A percentile compares a stretch with the other conserved stretches of the same genome.
phyloP scores from a whole-genome alignment of 2,797 vertebrate species.

The Halcyon chelicuti region DNA sequence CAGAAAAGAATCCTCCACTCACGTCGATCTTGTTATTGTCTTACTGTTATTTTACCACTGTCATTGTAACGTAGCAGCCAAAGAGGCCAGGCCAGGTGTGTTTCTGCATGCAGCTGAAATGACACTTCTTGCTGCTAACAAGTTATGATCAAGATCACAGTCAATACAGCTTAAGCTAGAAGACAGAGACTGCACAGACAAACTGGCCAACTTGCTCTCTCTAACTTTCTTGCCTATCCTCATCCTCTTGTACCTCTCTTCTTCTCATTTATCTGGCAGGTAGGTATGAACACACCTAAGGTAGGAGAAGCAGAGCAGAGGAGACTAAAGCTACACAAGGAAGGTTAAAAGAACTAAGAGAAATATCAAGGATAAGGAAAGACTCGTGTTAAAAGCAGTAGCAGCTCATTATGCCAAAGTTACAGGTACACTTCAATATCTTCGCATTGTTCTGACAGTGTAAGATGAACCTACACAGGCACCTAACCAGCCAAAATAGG shows the following conservation, averaged over 20 bases:
- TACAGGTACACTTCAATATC: neutral
- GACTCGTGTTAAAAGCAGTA: neutral
- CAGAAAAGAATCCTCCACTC: neutral
- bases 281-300: neutral
- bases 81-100: neutral
- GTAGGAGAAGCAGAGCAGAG: neutral
- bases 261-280: neutral
- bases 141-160: neutral
- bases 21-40: neutral
- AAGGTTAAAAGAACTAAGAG: neutral
- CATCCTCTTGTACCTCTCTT: neutral
- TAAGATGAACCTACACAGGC: neutral
- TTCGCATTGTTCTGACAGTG: neutral
- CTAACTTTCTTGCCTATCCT: neutral
- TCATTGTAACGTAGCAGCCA: neutral
- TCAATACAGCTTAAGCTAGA: neutral
- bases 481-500: neutral
- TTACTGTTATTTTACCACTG: neutral
- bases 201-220: neutral
- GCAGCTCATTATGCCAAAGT: neutral
- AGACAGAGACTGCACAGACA: neutral
- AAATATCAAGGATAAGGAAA: neutral
- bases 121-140: neutral
- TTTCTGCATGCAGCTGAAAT: neutral
- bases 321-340: neutral